Base-by-base conservation (phyloP, 2,113 vertebrate genomes). In the Peromyscus polionotus region DNA sequence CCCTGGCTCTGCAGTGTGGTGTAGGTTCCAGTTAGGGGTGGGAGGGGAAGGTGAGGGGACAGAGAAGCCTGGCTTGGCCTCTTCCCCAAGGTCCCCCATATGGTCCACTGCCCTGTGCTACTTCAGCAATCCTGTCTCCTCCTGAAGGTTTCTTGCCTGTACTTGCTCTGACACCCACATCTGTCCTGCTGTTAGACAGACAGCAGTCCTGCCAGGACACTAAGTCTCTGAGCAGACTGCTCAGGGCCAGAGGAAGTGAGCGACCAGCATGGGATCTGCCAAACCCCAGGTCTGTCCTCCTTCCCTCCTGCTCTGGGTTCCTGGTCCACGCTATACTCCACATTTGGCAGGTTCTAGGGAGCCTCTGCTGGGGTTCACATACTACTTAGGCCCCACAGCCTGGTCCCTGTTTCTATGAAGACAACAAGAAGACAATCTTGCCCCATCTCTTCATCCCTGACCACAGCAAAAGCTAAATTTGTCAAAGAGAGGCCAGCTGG, bases 361-460 rank as follows among this genome's bases (percentile, higher is more conserved):
- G 17, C 72, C 72, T 94, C 39, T 2, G 54, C 77, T 0, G 0
- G 86, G 77, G 65, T 91, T 97, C 97, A 93, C 95, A 97, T 95
- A 96, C 72, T 87, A 63, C 91, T 91, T 24, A 22, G 81, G 81
- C 73, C 77, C 57, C 59, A 13, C 0, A 8, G 90, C 39, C 91
- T 89, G 17, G 87, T 80, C 93, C 57, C 86, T 0, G 57, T 95
- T 92, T 68, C 97, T 90, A 90, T 72, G 1, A 97, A 88, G 63
- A 97, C 42, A 24, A n/a, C 1, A 13, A 42, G 81, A 22, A 68
- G 93, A 88, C 39, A 63, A 17, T 42, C 42, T 2, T 11, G 19
- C 10, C 17, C 10, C 31, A 90, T 59, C 88, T 42, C 93, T 48
- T 42, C 57, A 5, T 42, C 31, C 28, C 11, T 2, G 17, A 84